Base-by-base conservation (phyloP, 2,888 invertebrate genomes). In the Ethmia dodecea region DNA sequence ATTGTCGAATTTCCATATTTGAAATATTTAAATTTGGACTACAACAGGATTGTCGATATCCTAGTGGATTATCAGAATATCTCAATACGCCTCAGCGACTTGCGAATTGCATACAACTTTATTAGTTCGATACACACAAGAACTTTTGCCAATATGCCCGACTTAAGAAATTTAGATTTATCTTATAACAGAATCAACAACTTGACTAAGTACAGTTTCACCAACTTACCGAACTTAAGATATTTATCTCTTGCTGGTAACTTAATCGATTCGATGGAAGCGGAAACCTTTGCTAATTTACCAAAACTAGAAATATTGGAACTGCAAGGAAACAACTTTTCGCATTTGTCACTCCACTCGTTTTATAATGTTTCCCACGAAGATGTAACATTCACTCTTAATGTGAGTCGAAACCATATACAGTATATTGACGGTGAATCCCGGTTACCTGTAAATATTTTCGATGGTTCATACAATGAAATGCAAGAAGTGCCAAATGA, bases 181-280 rank as follows among this genome's bases (percentile, higher is more conserved):
- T 92, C 92, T 43, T 93, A 92, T 34, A 95, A 96, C 74, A 89
- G 91, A 62, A 91, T 96, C 56, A 88, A 88, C 60, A 86, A 88
- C 50, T 84, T 96, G 45, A 89, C 91, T 55, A 89, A 89, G 47
- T 88, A 90, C 58, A 90, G 93, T 43, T 95, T 97, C 67, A 87
- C 88, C 52, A 91, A 93, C 74, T 88, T 96, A 67, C 91, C 92
- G 20, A 91, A 91, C 68, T 88, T 97, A 50, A 89, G 91, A 52
- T 94, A 93, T 60, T 86, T 97, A 55, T 93, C 96, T 68, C 83
- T 97, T 52, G 93, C 94, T 33, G 91, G 93, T 61, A 97, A 97
- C 80, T 87, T 91, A 53, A 89, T 97, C 55, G 88, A 88, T 43
- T 89, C 89, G 46, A 90, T 97, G 53, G 92, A 92, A 40, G 88